Base-by-base conservation (phyloP, 2,113 vertebrate genomes). In the Notiomystis cincta region DNA sequence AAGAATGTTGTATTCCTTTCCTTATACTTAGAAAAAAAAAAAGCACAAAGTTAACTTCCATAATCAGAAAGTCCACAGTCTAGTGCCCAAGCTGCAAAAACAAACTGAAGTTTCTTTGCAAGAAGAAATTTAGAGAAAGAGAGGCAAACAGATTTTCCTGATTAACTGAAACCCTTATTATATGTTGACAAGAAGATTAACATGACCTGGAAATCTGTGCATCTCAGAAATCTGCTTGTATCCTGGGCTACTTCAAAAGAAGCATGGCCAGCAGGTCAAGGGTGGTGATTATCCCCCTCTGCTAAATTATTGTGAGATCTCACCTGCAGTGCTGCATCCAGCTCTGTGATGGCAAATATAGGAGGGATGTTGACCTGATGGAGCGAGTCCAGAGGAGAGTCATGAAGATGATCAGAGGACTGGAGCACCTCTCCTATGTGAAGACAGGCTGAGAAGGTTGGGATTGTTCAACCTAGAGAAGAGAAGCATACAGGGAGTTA, bases 321-420 rank as follows among this genome's bases (percentile, higher is more conserved):
- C 16, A 21, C 10, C 40, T 35, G 40, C 21, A 51, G 22, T 28
- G 7, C 51, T 30, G 23, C 19, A 33, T 28, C 51, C 27, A 37
- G 4, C 8, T 73, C 33, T 58, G 44, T 2, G 1, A 37, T 10
- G 1, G 33, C 14, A 51, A 13, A 65, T 9, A 3, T 4, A 9
- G 13, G 50, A 42, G 15, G 7, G 54, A 20, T 12, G 7, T 18
- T 38, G 28, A 23, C 18, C 11, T 18, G 4, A 19, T 50, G 33
- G 22, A 58, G 8, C 0, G 0, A 35, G 42, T 42, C 42, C 57
- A 64, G 42, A 27, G 25, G 11, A 53, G 22, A 51, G 19, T 5
- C 12, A 20, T 37, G 24, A 85, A 56, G 30, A 23, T 19, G 9
- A 47, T 28, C 50, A 38, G 23, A 48, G 38, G 21, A 13, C 20